Evolutionary conservation across 2,113 vertebrate genomes (phyloP).

Genomic region (Perognathus longimembris): DNA sequence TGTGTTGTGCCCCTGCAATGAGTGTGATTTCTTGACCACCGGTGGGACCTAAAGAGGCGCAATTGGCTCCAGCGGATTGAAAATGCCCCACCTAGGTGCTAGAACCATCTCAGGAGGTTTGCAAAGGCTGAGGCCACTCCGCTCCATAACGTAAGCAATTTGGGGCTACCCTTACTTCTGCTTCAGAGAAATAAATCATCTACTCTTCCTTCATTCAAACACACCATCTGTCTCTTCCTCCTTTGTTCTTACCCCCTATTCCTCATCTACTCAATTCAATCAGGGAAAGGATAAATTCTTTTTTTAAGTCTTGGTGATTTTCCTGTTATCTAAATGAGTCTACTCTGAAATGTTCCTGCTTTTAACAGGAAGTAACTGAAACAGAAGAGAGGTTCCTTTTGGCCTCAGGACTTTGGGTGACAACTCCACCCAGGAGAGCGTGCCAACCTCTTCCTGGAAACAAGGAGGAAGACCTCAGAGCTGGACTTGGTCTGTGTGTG

Average conservation of each 20-base stretch:
- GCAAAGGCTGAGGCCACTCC: not conserved
- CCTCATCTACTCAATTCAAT: not conserved
- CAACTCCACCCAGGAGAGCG: accelerated
- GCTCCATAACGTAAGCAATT: not conserved
- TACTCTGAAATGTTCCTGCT: not conserved
- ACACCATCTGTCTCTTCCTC: not conserved
- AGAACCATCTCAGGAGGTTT: not conserved
- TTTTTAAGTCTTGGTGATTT: not conserved
- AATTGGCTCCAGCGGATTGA: no score
- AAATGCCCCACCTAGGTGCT: not conserved
- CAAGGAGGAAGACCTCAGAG: not conserved
- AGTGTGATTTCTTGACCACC: not conserved
- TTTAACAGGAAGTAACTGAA: not conserved
- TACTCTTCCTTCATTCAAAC: not conserved
- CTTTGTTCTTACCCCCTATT: not conserved
- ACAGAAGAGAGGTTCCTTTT: not conserved
- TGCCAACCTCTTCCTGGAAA: not conserved
- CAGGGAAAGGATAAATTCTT: not conserved
- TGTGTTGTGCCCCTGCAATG: not conserved
- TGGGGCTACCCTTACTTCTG: not conserved
- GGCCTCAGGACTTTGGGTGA: not conserved
- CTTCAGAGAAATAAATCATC: not conserved
- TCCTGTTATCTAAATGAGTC: not conserved
- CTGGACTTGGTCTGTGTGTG: not conserved
- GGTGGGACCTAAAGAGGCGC: not conserved